Percentiles rank a stretch among this genome's conserved stretches.
These are phyloP conservation scores for Drosophila prolongata DNA, from an alignment of 2,888 invertebrate species.

Conservation along the genomic window DNA sequence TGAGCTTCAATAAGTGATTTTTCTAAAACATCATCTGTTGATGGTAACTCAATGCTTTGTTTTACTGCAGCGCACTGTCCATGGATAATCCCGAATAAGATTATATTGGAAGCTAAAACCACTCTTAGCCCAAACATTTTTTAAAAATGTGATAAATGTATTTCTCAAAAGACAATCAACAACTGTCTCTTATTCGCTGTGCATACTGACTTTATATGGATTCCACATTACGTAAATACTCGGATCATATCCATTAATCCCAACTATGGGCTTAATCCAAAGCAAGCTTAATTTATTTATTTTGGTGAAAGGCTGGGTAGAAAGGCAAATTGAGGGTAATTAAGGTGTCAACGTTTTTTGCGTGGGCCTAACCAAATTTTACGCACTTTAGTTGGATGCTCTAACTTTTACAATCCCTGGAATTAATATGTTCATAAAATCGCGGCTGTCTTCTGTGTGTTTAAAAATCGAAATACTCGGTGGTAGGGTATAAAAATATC, in stretches of 20 bases:
- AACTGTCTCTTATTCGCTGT: slow-evolving; percentile 19
- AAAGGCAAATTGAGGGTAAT: slow-evolving; percentile 29
- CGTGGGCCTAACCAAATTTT: slow-evolving; percentile 17
- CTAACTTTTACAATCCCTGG: neutral
- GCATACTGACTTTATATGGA: slow-evolving; percentile 26
- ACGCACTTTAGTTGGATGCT: slow-evolving; percentile 4
- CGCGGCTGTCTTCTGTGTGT: neutral
- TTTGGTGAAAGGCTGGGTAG: slow-evolving; percentile 19
- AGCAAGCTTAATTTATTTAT: slow-evolving; percentile 27
- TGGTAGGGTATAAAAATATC: slow-evolving; percentile 7
- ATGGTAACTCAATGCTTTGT: neutral
- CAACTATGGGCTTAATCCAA: slow-evolving; percentile 14
- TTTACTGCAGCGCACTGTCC: slow-evolving; percentile 12
- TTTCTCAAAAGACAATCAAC: slow-evolving; percentile 24
- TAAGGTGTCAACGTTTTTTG: slow-evolving; percentile 29
- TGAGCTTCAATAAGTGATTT: slow-evolving; percentile 19
- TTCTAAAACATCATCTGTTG: neutral
- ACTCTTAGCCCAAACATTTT: slow-evolving; percentile 18
- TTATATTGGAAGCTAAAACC: neutral
- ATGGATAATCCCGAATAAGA: neutral
- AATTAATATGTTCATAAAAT: neutral
- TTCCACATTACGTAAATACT: slow-evolving; percentile 25
- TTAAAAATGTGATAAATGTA: slow-evolving; percentile 7
- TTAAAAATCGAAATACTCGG: neutral
- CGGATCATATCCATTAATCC: slow-evolving; percentile 11